phyloP scores from a whole-genome alignment of 2,888 invertebrate genomes.

The Macrosoma leucophasiata region DNA sequence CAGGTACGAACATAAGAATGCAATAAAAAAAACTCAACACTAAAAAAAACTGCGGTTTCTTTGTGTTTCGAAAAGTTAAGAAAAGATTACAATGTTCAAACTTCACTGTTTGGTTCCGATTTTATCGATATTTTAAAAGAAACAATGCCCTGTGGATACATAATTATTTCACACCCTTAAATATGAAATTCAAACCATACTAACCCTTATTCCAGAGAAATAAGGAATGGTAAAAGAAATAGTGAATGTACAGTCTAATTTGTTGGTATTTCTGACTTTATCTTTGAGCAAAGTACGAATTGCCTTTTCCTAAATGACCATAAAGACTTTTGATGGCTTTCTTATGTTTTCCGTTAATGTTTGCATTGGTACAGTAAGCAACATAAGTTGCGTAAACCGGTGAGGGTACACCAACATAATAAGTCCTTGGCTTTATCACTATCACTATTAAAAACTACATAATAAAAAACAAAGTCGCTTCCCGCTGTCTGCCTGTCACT shows the following conservation, averaged over 20 bases:
- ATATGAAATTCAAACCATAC: conserved; percentile 16
- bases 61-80: conserved; percentile 47
- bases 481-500: too few relatives aligned
- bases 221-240: conserved; percentile 12
- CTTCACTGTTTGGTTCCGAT: conserved; percentile 54
- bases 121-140: conserved; percentile 53
- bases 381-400: too few relatives aligned
- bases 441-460: too few relatives aligned
- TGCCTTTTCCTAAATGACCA: conserved; percentile 47
- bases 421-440: too few relatives aligned
- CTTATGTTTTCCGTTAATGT: conserved; percentile 34
- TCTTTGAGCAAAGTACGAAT: conserved; percentile 40
- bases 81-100: conserved; percentile 58
- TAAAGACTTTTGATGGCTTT: conserved; percentile 52
- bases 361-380: too few relatives aligned
- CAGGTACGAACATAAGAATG: conserved; percentile 55
- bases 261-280: conserved; percentile 32
- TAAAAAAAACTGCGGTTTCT: conserved; percentile 58
- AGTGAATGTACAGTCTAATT: conserved; percentile 14
- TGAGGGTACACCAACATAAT: too few relatives aligned
- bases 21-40: conserved; percentile 39
- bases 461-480: too few relatives aligned
- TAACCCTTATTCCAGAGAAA: conserved; percentile 15
- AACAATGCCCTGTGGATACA: conserved; percentile 30
- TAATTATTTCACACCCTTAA: conserved; percentile 11